These are phyloP conservation scores for Adelphocoris suturalis DNA, from an alignment of 2,888 invertebrate genomes.

Conservation along the genomic window DNA sequence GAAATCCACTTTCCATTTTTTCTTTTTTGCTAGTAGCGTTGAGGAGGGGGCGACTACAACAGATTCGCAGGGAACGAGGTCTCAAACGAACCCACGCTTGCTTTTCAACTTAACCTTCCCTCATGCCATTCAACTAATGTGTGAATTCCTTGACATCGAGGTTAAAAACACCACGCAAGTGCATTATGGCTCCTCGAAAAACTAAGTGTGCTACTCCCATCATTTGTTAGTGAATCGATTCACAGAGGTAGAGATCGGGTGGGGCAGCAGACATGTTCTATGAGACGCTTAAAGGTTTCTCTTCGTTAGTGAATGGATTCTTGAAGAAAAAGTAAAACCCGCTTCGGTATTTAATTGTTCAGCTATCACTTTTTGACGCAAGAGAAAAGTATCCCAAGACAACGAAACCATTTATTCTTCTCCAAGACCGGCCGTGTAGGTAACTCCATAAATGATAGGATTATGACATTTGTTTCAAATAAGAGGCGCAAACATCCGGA, in stretches of 20 bases:
- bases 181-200: conserved; percentile 10
- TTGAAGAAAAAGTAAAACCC: conserved; percentile 50
- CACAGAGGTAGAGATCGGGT: neutral
- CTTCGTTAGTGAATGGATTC: conserved; percentile 36
- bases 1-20: conserved; percentile 31
- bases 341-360: conserved; percentile 21
- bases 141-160: conserved; percentile 16
- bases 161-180: conserved; percentile 15
- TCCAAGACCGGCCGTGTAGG: neutral
- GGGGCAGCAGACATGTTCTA: neutral
- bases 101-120: conserved; percentile 33
- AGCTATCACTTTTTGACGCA: conserved; percentile 53
- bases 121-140: conserved; percentile 18
- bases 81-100: conserved; percentile 10
- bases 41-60: neutral
- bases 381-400: conserved; percentile 17
- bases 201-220: conserved; percentile 19
- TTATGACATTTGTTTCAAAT: too few relatives aligned
- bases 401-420: neutral
- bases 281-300: neutral
- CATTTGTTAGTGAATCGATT: conserved; percentile 12
- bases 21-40: neutral
- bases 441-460: too few relatives aligned
- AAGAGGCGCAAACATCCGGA: too few relatives aligned
- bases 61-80: conserved; percentile 2